Conservation (phyloP, 1,140 invertebrate species). For the Linepithema humile region DNA sequence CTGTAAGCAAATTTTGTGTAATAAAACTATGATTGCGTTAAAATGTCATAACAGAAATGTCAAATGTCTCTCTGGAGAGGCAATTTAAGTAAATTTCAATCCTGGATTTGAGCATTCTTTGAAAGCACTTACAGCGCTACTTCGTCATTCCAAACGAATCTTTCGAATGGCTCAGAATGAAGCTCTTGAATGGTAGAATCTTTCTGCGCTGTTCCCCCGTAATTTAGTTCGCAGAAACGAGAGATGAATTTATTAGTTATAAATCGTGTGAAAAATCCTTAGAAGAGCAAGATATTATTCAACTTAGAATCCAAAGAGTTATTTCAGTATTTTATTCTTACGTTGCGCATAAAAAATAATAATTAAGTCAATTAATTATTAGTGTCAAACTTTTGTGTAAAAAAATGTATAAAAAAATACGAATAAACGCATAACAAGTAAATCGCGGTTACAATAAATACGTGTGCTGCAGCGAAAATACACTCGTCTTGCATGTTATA, state of each 20-base stretch:
- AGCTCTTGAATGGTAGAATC: constrained; percentile 47
- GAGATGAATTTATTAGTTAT: constrained; percentile 50
- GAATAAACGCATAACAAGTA: no score
- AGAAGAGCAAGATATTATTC: constrained; percentile 3
- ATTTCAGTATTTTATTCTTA: not conserved
- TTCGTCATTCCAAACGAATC: constrained; percentile 55
- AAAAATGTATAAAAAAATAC: no score
- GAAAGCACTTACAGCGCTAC: constrained; percentile 48
- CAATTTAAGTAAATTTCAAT: constrained; percentile 46
- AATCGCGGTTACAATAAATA: not conserved
- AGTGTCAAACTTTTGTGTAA: no score
- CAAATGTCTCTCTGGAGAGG: constrained; percentile 18
- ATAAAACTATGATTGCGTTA: constrained; percentile 17
- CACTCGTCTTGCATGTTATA: not conserved
- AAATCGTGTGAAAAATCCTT: constrained; percentile 49
- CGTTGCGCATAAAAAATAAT: no score
- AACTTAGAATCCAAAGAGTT: not conserved
- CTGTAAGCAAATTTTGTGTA: constrained; percentile 3
- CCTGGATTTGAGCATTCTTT: constrained; percentile 48
- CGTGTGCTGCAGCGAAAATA: no score
- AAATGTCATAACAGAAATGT: constrained; percentile 18
- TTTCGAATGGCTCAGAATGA: constrained; percentile 41
- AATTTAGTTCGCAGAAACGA: constrained; percentile 37
- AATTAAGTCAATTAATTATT: no score
- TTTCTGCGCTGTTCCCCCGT: not conserved